Base-by-base conservation (phyloP, 2,113 vertebrate species). In the Oncorhynchus keta region DNA sequence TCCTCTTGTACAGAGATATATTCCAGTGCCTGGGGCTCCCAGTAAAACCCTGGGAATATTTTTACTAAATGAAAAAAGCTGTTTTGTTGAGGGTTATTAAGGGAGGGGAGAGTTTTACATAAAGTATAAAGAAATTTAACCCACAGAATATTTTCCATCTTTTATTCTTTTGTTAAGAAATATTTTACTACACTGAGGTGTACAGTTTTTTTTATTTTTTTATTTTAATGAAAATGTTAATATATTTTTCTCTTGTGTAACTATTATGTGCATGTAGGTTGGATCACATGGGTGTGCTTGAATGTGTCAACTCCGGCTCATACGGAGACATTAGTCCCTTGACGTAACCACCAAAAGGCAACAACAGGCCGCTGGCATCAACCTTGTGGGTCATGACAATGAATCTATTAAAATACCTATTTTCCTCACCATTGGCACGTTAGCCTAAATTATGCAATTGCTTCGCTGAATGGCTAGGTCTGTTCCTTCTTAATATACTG, bases 141-240 rank as follows among this genome's bases (percentile, higher is more conserved):
- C 85, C 74, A 87, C 81, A 79, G 72, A 85, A 84, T 81, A 66
- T 78, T 78, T 79, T 81, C 80, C 65, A 77, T 70, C 59, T 80
- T 39, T 9, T 39, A 39, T 39, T 39, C 2, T 39, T 39, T 39
- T n/a, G 7, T 39, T 85, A 83, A 85, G 79, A 85, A 78, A 68
- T 92, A 88, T 87, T 93, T 92, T 91, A 91, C 90, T 93, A 93
- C 93, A 85, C 87, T 90, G 90, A 91, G 90, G 90, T 94, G 90
- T 95, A 93, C 92, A 95, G 93, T 35, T 35, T 35, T 35, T 35
- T 24, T 24, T 24, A 1, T 93, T 39, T 7, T 92, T 94, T n/a
- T n/a, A n/a, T n/a, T 80, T 82, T 94, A 95, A 95, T 95, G 94
- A 94, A 96, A 95, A 94, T 93, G 94, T 94, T 96, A 95, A 95